Percentiles rank a stretch among this genome's conserved stretches.
Evolutionary conservation across 2,113 vertebrate genomes (phyloP).

Genomic region (Cyanoramphus novaezelandiae): DNA sequence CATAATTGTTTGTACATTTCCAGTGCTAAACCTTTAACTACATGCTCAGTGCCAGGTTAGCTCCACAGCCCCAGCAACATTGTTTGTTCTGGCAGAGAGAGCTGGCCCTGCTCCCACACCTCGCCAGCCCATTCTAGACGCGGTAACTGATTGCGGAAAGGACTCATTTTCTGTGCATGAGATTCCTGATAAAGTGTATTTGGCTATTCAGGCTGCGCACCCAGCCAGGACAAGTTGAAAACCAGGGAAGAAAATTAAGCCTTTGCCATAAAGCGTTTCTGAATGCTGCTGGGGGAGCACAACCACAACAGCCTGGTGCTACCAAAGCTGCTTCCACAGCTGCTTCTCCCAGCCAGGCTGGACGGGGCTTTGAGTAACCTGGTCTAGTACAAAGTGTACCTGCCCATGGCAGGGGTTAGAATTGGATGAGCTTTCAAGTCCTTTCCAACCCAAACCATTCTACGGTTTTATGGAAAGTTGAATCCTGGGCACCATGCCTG

Average conservation of each 20-base stretch:
- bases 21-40: slow-evolving; percentile 1
- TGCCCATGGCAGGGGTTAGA: not conserved
- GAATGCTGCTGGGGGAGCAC: not conserved
- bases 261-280: not conserved
- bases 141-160: not conserved
- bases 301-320: not conserved
- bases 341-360: not conserved
- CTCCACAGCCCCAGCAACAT: not conserved
- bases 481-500: not conserved
- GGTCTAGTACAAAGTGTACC: not conserved
- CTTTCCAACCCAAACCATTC: not conserved
- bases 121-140: not conserved
- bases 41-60: not conserved
- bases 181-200: not conserved
- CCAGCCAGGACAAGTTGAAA: not conserved
- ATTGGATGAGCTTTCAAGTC: not conserved
- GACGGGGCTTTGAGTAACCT: not conserved
- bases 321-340: not conserved
- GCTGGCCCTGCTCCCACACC: not conserved
- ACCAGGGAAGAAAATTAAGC: not conserved
- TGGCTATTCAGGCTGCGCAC: not conserved
- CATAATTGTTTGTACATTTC: not conserved
- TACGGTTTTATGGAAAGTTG: not conserved
- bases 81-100: not conserved
- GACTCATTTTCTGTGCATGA: not conserved